phyloP scores from a whole-genome alignment of 2,797 vertebrate genomes.

The Chelon auratus region DNA sequence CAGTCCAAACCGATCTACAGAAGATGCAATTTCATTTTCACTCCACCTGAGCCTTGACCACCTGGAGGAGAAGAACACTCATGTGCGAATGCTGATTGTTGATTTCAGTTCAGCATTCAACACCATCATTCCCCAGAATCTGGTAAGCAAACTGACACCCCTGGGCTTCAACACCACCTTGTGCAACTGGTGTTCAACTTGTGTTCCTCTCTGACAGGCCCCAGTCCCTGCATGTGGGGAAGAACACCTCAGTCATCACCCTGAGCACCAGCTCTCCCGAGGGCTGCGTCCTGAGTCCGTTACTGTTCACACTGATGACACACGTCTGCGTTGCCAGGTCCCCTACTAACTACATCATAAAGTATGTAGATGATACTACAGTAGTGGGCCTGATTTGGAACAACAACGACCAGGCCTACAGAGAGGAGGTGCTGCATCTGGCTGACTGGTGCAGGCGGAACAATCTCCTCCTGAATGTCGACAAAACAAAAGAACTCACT shows the following conservation, averaged over 20 bases:
- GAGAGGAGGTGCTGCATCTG: too few species aligned
- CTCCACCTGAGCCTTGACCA: neutral
- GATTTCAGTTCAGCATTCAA: slow-evolving; percentile 6
- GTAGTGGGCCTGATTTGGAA: too few species aligned
- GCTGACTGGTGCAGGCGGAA: too few species aligned
- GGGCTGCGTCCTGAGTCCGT: too few species aligned
- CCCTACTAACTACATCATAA: too few species aligned
- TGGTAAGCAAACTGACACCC: neutral
- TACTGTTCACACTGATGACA: too few species aligned
- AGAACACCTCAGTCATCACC: too few species aligned
- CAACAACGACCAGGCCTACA: too few species aligned
- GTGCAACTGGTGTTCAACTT: neutral
- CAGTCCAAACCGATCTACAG: neutral
- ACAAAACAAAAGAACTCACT: too few species aligned
- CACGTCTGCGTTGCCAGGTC: too few species aligned
- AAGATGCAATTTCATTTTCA: neutral
- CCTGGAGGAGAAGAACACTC: neutral
- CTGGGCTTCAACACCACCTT: neutral
- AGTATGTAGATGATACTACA: too few species aligned
- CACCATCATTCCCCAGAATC: neutral
- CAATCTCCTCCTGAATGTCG: too few species aligned
- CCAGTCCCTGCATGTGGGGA: neutral
- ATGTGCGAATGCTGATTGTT: neutral
- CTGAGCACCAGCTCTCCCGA: neutral
- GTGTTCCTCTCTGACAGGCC: neutral